Percentiles rank a stretch among this genome's conserved stretches.
phyloP scores from a whole-genome alignment of 2,888 invertebrate genomes.

The Leptinotarsa rubiginosa region DNA sequence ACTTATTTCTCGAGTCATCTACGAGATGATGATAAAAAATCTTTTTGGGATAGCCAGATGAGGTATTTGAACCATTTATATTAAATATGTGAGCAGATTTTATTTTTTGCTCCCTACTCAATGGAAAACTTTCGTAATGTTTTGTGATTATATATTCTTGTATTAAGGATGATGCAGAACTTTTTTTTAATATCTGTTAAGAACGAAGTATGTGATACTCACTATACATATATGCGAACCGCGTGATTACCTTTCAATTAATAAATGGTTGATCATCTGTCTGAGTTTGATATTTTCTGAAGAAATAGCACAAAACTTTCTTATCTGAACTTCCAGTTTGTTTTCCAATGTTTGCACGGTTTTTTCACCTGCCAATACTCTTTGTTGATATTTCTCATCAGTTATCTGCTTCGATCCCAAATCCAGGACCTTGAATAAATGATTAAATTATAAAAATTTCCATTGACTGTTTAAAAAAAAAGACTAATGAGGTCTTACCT shows the following conservation, averaged over 20 bases:
- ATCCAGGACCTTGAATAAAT: constrained; percentile 41
- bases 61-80: no score
- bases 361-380: constrained; percentile 68
- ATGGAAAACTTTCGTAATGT: no score
- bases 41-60: no score
- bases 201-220: no score
- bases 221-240: no score
- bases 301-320: constrained; percentile 80
- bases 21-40: no score
- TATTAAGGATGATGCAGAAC: no score
- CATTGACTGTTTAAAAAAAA: neutral
- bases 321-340: constrained; percentile 78
- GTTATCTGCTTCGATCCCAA: constrained; percentile 58
- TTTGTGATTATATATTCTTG: no score
- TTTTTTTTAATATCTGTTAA: no score
- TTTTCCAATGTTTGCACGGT: constrained; percentile 79
- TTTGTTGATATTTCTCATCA: constrained; percentile 67
- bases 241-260: constrained; percentile 76
- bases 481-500: neutral
- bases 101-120: no score
- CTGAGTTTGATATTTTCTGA: constrained; percentile 79
- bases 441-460: neutral
- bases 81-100: no score
- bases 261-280: constrained; percentile 81
- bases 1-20: no score